Percentiles rank a stretch among this genome's conserved stretches.
Evolutionary conservation across 2,888 invertebrate genomes (phyloP).

Genomic region (Rhyacophila evoluta): DNA sequence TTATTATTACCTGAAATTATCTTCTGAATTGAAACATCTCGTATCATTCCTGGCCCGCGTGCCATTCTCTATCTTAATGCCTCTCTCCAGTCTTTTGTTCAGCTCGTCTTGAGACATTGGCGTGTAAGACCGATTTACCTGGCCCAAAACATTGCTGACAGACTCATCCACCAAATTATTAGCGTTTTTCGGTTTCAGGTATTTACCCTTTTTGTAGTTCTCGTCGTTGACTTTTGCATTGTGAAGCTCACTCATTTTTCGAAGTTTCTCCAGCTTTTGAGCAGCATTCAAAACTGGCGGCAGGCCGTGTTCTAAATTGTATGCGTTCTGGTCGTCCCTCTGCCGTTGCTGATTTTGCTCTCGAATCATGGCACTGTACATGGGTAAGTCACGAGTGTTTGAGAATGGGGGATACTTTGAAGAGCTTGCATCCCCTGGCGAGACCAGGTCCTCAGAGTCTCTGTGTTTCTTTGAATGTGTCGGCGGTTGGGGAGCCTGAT

Average conservation of each 20-base stretch:
- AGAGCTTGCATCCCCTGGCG: not conserved
- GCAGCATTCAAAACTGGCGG: conserved; percentile 63
- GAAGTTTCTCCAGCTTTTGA: conserved; percentile 67
- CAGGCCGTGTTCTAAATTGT: conserved; percentile 63
- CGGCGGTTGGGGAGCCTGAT: conserved; percentile 53
- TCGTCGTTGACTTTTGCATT: conserved; percentile 58
- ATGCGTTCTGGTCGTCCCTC: conserved; percentile 59
- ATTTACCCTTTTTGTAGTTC: conserved; percentile 50
- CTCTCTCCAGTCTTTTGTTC: conserved; percentile 36
- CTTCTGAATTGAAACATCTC: not conserved
- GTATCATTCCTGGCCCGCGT: not conserved
- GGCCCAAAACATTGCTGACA: not conserved
- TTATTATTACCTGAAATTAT: conserved; percentile 17
- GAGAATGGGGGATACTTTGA: conserved; percentile 55
- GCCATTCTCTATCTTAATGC: not conserved
- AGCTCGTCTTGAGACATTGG: conserved; percentile 60
- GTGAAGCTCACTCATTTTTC: conserved; percentile 64
- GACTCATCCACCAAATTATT: conserved; percentile 15
- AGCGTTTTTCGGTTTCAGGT: conserved; percentile 47
- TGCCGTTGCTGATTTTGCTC: conserved; percentile 60
- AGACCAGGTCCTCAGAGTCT: not conserved
- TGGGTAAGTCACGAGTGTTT: conserved; percentile 60
- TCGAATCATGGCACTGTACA: conserved; percentile 60
- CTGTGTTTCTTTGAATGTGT: conserved; percentile 52
- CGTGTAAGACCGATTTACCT: conserved; percentile 29